Conservation (phyloP, 2,113 vertebrate genomes). For the Tragelaphus strepsiceros region DNA sequence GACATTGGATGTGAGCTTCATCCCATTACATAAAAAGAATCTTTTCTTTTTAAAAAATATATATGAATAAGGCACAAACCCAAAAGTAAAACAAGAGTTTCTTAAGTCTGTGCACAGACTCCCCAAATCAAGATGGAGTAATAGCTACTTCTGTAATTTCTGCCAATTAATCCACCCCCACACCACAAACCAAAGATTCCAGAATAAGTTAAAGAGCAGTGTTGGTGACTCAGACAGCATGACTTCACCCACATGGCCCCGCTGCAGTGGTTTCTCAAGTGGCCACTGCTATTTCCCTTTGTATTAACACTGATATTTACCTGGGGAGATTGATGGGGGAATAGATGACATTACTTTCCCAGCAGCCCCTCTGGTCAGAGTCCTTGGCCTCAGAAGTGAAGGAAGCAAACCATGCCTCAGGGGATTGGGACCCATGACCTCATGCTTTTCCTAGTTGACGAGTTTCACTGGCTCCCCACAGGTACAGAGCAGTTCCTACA, state of each 20-base stretch:
- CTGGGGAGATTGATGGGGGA: neutral
- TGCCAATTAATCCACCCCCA: constrained; percentile 30
- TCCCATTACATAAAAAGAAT: neutral
- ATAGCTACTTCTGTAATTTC: constrained; percentile 1
- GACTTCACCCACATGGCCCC: neutral
- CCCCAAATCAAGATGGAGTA: constrained; percentile 5
- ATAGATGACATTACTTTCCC: neutral
- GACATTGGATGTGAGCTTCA: neutral
- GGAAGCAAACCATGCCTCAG: neutral
- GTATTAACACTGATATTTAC: constrained; percentile 11
- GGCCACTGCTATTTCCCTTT: constrained; percentile 7
- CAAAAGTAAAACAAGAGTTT: neutral
- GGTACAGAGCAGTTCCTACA: neutral
- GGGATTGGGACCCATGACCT: neutral
- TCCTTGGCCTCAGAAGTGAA: neutral
- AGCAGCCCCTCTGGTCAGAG: neutral
- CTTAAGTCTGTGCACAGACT: neutral
- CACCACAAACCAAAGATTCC: constrained; percentile 38
- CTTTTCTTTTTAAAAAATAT: neutral
- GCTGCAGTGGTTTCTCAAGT: neutral
- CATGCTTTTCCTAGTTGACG: neutral
- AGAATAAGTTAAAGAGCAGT: constrained; percentile 50
- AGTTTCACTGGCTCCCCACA: neutral
- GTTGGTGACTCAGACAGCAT: constrained; percentile 37
- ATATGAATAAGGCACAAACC: neutral